Conservation (phyloP, 2,888 invertebrate species). For the Drosophila percnosoma region DNA sequence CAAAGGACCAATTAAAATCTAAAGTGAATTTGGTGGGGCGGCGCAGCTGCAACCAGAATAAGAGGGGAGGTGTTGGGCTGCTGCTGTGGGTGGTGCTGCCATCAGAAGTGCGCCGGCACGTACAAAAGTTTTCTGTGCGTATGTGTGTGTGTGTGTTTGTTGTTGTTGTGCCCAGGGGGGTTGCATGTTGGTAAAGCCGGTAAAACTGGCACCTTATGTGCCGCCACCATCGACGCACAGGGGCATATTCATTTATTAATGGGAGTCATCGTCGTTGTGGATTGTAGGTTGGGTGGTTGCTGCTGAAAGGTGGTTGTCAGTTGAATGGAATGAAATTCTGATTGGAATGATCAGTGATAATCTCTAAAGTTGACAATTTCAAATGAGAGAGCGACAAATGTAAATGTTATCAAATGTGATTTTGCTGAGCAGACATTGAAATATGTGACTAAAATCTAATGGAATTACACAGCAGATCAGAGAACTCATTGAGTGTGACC, state of each 20-base stretch:
- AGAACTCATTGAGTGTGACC: not conserved
- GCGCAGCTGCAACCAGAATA: slow-evolving; percentile 45
- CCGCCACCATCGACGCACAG: slow-evolving; percentile 40
- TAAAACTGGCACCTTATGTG: slow-evolving; percentile 68
- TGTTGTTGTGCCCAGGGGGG: slow-evolving; percentile 43
- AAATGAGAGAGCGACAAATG: not conserved
- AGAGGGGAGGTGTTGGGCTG: not conserved
- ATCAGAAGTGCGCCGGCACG: slow-evolving; percentile 58
- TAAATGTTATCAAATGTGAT: not conserved
- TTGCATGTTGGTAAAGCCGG: slow-evolving; percentile 60
- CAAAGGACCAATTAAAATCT: slow-evolving; percentile 82
- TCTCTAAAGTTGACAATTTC: not conserved
- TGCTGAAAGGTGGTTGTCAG: slow-evolving; percentile 64
- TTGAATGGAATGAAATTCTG: slow-evolving; percentile 36
- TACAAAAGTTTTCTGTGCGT: slow-evolving; percentile 38
- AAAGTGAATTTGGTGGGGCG: slow-evolving; percentile 55
- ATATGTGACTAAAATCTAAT: not conserved
- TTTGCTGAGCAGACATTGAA: not conserved
- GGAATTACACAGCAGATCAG: not conserved
- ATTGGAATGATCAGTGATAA: slow-evolving; percentile 35
- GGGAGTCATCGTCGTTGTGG: slow-evolving; percentile 44
- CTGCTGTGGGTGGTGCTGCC: slow-evolving; percentile 26
- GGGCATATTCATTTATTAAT: slow-evolving; percentile 77
- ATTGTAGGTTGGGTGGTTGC: slow-evolving; percentile 24
- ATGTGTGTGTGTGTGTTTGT: slow-evolving; percentile 15